These are phyloP conservation scores for Ectemnius lituratus DNA, from an alignment of 2,888 invertebrate genomes.

Conservation along the genomic window DNA sequence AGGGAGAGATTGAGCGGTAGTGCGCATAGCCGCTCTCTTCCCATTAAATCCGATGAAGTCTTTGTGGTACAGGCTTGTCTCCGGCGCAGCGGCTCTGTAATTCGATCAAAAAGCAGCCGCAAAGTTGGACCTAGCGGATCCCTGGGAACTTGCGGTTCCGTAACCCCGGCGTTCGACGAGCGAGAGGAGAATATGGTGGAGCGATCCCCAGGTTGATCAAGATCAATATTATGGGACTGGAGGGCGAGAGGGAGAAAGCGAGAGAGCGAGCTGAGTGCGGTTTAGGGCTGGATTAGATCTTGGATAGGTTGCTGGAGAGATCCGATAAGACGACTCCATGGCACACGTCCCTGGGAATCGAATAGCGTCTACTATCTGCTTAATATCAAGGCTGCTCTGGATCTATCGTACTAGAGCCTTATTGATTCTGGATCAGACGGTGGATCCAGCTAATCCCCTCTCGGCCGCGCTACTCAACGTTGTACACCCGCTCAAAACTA, in stretches of 20 bases:
- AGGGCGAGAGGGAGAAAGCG: constrained; percentile 20
- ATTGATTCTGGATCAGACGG: constrained; percentile 18
- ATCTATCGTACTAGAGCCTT: constrained; percentile 12
- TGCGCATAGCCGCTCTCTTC: background rate
- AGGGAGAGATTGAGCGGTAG: background rate
- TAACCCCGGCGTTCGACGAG: background rate
- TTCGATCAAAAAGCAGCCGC: constrained; percentile 11
- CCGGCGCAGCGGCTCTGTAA: background rate
- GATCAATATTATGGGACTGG: constrained; percentile 5
- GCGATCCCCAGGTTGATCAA: background rate
- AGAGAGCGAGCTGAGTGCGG: background rate
- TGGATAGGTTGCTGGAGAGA: constrained; percentile 14
- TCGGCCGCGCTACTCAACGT: constrained; percentile 12
- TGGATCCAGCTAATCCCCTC: background rate
- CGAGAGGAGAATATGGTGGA: background rate
- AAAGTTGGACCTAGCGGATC: background rate
- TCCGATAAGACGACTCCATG: constrained; percentile 27
- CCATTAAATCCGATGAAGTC: background rate
- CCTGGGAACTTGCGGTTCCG: background rate
- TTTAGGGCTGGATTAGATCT: constrained; percentile 12
- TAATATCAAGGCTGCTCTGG: constrained; percentile 27
- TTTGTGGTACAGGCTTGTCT: background rate
- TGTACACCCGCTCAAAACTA: constrained; percentile 24
- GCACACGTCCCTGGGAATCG: constrained; percentile 23
- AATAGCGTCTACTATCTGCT: constrained; percentile 29